Percentiles rank a stretch among this genome's conserved stretches.
Evolutionary conservation across 2,113 vertebrate genomes (phyloP).

Genomic region (Callorhinus ursinus): DNA sequence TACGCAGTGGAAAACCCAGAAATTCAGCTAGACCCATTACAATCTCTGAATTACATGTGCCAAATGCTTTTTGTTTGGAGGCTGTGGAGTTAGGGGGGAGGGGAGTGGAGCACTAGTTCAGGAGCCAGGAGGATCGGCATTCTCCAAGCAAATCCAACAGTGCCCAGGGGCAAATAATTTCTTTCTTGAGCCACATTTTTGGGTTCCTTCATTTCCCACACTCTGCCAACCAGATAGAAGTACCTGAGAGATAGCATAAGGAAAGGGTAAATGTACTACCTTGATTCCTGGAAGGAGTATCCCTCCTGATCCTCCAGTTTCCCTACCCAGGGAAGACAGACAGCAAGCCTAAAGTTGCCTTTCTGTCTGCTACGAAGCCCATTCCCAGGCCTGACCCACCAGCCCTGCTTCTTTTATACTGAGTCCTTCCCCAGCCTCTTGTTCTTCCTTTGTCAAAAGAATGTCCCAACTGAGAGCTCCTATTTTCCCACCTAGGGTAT

Average conservation of each 20-base stretch:
- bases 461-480: background rate
- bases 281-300: background rate
- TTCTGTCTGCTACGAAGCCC: background rate
- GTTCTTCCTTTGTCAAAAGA: background rate
- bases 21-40: background rate
- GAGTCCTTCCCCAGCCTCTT: background rate
- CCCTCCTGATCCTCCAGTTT: background rate
- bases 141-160: fast-evolving
- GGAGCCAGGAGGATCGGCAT: background rate
- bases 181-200: background rate
- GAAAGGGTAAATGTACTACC: too few species aligned
- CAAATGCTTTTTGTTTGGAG: background rate
- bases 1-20: background rate
- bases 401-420: background rate
- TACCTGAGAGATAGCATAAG: background rate
- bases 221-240: background rate
- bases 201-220: background rate
- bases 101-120: fast-evolving
- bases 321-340: too few species aligned
- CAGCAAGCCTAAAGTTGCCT: background rate
- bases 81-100: fast-evolving
- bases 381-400: background rate
- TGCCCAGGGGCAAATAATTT: background rate
- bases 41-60: background rate
- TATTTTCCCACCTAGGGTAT: fast-evolving